phyloP scores from a whole-genome alignment of 2,888 invertebrate genomes.

The Andrena dorsata region DNA sequence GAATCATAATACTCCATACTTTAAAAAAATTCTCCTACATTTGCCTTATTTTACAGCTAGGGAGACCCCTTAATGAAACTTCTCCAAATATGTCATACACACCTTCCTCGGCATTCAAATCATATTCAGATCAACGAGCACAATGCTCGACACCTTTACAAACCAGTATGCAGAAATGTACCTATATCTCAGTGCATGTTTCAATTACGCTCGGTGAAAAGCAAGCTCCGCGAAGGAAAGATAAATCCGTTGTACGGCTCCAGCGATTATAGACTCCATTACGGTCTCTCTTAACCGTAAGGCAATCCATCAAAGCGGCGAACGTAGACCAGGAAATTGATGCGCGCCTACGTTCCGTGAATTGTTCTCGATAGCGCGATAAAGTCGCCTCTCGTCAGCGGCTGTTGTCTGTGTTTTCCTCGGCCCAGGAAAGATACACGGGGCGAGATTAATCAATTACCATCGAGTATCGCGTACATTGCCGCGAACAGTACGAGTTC shows the following conservation, averaged over 20 bases:
- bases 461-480: background rate
- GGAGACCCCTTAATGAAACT: background rate
- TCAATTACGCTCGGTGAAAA: conserved; percentile 10
- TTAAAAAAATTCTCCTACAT: too few species aligned
- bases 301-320: conserved; percentile 30
- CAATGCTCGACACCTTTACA: background rate
- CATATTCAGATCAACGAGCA: background rate
- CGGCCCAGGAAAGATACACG: conserved; percentile 19
- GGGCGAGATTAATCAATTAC: conserved; percentile 50
- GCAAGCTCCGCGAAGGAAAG: background rate
- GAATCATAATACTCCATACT: too few species aligned
- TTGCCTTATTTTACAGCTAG: too few species aligned
- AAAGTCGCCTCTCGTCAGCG: conserved; percentile 20
- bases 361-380: conserved; percentile 42
- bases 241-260: background rate
- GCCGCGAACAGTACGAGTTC: conserved; percentile 27
- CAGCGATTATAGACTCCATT: conserved; percentile 11
- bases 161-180: background rate
- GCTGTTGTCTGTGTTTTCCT: conserved; percentile 23
- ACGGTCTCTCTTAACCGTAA: background rate
- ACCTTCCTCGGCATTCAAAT: background rate
- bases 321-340: conserved; percentile 26
- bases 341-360: conserved; percentile 10
- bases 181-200: conserved; percentile 6
- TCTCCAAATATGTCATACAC: background rate